Evolutionary conservation across 2,888 invertebrate genomes (phyloP).

Genomic region (Platycheirus albimanus): DNA sequence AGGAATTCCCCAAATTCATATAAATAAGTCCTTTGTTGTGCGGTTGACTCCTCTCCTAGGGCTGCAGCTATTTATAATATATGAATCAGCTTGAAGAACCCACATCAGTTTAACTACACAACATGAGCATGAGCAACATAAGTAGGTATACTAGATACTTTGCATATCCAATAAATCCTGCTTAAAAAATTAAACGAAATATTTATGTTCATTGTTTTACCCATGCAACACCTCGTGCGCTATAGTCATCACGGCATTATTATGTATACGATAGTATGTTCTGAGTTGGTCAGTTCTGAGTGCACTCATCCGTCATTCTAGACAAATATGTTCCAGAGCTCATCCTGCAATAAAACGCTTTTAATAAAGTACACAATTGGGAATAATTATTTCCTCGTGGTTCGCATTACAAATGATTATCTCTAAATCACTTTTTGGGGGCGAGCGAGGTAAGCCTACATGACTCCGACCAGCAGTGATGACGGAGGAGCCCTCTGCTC

Average conservation of each 20-base stretch:
- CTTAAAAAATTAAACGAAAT: conserved; percentile 40
- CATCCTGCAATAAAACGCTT: conserved; percentile 67
- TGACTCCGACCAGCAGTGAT: neutral
- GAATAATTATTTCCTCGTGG: conserved; percentile 72
- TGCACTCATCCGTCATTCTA: conserved; percentile 65
- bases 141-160: neutral
- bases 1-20: conserved; percentile 20
- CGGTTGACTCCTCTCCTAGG: conserved; percentile 18
- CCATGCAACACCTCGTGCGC: conserved; percentile 35
- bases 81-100: conserved; percentile 14
- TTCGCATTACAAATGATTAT: conserved; percentile 72
- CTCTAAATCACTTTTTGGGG: conserved; percentile 64
- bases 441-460: neutral
- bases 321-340: conserved; percentile 33
- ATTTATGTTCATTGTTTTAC: conserved; percentile 35
- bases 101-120: conserved; percentile 29
- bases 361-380: conserved; percentile 70
- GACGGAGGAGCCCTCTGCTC: too few species aligned
- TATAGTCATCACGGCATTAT: conserved; percentile 4
- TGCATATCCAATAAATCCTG: conserved; percentile 50
- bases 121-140: neutral
- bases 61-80: conserved; percentile 39
- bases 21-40: conserved; percentile 44
- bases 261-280: too few species aligned
- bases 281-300: conserved; percentile 28